A percentile compares a stretch with the other conserved stretches of the same genome.
Conservation (phyloP, 2,888 invertebrate species). For the Steinernema hermaphroditum region DNA sequence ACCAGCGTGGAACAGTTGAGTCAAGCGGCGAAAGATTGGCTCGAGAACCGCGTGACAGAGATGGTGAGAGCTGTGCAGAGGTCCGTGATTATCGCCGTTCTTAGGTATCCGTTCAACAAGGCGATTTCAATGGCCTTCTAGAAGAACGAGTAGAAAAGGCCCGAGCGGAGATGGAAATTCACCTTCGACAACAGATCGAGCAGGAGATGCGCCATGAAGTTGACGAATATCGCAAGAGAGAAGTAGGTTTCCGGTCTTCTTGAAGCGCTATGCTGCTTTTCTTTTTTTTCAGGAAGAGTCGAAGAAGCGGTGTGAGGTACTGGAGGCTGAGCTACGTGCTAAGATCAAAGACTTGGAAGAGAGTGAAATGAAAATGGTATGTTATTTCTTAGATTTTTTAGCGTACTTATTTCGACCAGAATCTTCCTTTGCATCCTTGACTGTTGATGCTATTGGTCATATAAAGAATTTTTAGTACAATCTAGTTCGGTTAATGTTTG, state of each 20-base stretch:
- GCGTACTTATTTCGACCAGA: not conserved
- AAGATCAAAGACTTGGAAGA: not conserved
- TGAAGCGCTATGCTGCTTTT: not conserved
- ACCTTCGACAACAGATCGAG: not conserved
- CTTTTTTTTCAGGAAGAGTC: not conserved
- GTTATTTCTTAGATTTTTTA: not conserved
- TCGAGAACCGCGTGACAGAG: not conserved
- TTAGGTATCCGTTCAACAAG: not conserved
- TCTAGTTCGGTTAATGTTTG: too few relatives aligned
- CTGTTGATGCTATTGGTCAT: slow-evolving; percentile 6
- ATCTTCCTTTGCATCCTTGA: not conserved
- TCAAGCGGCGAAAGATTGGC: slow-evolving; percentile 2
- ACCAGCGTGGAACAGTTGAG: not conserved
- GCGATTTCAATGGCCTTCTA: not conserved
- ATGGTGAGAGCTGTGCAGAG: not conserved
- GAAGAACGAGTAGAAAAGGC: slow-evolving; percentile 5
- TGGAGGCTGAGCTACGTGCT: slow-evolving; percentile 12
- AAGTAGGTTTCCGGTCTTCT: not conserved
- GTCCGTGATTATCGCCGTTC: too few relatives aligned
- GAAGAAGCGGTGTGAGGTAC: not conserved
- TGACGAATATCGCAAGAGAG: not conserved
- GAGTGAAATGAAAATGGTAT: slow-evolving; percentile 24
- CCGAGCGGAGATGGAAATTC: not conserved
- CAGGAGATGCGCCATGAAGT: not conserved
- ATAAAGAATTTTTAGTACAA: not conserved